phyloP scores from a whole-genome alignment of 2,888 invertebrate genomes.

The Disparrhopalites patrizii region DNA sequence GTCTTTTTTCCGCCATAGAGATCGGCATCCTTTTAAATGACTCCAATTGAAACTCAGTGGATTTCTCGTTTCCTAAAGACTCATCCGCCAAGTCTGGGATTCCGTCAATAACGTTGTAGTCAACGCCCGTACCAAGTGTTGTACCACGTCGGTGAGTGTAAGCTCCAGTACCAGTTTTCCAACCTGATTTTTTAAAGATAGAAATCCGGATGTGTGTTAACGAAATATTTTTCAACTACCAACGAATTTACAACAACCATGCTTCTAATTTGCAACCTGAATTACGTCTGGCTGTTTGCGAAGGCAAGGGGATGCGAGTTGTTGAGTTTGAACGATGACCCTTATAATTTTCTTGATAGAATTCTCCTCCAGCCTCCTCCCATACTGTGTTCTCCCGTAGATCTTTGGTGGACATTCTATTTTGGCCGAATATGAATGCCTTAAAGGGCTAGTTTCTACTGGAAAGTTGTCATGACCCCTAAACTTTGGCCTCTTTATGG shows the following conservation, averaged over 20 bases:
- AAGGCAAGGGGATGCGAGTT: conserved; percentile 38
- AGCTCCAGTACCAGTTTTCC: conserved; percentile 24
- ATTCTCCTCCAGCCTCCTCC: conserved; percentile 81
- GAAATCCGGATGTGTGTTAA: not conserved
- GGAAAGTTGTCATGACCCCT: no score
- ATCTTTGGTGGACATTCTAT: conserved; percentile 52
- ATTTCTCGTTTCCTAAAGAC: conserved; percentile 74
- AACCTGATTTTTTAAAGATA: no score
- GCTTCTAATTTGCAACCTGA: conserved; percentile 7
- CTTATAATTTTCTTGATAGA: conserved; percentile 77
- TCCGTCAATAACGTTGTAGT: conserved; percentile 20
- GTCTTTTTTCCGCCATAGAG: conserved; percentile 74
- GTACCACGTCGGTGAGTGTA: conserved; percentile 21
- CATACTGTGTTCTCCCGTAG: conserved; percentile 56
- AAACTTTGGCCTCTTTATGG: no score
- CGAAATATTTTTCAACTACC: not conserved
- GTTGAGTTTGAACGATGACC: conserved; percentile 33
- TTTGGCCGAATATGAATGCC: no score
- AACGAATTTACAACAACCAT: no score
- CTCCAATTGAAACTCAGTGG: conserved; percentile 81
- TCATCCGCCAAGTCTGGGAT: conserved; percentile 71
- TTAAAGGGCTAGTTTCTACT: no score
- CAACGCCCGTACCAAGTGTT: not conserved
- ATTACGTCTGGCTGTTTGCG: conserved; percentile 41
- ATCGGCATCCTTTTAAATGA: conserved; percentile 79